Base-by-base conservation (phyloP, 2,888 invertebrate species). In the Heliconius cydno region DNA sequence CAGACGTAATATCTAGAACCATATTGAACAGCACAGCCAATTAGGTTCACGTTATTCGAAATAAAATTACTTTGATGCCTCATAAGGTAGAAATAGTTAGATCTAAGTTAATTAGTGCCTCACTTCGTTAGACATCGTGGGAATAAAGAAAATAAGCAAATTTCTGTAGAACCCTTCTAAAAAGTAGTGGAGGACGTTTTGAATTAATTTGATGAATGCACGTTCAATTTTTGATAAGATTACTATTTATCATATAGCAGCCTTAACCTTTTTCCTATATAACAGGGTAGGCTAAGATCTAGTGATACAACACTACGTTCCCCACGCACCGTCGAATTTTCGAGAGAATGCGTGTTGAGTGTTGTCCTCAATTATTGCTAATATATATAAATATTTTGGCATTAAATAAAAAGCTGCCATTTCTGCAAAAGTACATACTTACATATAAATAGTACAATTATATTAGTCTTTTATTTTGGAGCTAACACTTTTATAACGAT, bases 61-160 rank as follows among this genome's bases (percentile, higher is more conserved):
- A 77, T 80, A 74, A 78, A 81, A 81, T 81, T 65, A 80, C 76
- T 78, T 70, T 71, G 66, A 71, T n/a, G 38, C 81, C 80, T 57
- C 52, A 70, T 82, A 28, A 80, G 81, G 78, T 65, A 52, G 78
- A 78, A 78, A 78, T 79, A 79, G 28, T 28, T 66, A 67, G 41
- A 71, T 65, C 77, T 73, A 80, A 79, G 81, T 81, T 83, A 81
- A 83, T 83, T 82, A 81, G n/a, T 65, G 74, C 77, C 77, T 77
- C 78, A 77, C 74, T 79, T 81, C 79, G 78, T 82, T 82, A 80
- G 78, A 80, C 72, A 79, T 77, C 82, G 83, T 83, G 83, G 73
- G 83, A 83, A 83, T 57, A 76, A 25, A 75, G 46, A 75, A 66
- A 65, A 46, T 75, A 12, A 28, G 25, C 7, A 41, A 41, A 22